phyloP scores from a whole-genome alignment of 2,888 invertebrate species.

The Noctua janthe region DNA sequence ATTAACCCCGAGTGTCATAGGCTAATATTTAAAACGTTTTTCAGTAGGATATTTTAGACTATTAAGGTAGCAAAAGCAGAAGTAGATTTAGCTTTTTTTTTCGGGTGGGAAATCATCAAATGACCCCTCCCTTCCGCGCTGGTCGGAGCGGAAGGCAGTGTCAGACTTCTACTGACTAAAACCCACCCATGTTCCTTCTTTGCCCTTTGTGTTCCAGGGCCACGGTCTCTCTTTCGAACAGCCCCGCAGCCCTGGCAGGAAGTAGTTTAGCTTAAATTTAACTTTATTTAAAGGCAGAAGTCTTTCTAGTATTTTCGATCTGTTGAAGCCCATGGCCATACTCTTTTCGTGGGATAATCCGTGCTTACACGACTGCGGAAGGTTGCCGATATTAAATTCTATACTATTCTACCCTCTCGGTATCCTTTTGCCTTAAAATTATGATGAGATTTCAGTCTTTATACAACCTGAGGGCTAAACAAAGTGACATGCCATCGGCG shows the following conservation, averaged over 20 bases:
- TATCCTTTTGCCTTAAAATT: not conserved
- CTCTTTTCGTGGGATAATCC: not conserved
- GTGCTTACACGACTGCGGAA: not conserved
- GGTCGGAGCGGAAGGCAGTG: too few species aligned
- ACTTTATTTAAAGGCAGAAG: not conserved
- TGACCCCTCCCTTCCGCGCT: too few species aligned
- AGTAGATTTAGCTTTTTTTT: not conserved
- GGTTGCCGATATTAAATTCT: not conserved
- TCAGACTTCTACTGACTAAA: too few species aligned
- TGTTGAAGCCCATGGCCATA: not conserved
- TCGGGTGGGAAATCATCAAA: too few species aligned
- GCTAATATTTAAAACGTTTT: not conserved
- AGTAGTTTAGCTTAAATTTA: too few species aligned
- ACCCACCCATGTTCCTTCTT: too few species aligned
- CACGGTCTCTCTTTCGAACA: too few species aligned
- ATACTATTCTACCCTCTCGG: not conserved
- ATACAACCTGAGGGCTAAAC: not conserved
- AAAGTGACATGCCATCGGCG: not conserved
- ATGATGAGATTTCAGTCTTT: not conserved
- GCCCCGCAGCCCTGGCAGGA: too few species aligned
- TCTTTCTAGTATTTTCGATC: not conserved
- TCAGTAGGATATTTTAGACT: not conserved
- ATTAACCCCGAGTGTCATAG: not conserved
- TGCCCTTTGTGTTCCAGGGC: too few species aligned
- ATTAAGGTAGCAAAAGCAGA: not conserved